A percentile compares a stretch with the other conserved stretches of the same genome.
Evolutionary conservation across 1,140 invertebrate genomes (phyloP).

Genomic region (Teleopsis dalmanni): DNA sequence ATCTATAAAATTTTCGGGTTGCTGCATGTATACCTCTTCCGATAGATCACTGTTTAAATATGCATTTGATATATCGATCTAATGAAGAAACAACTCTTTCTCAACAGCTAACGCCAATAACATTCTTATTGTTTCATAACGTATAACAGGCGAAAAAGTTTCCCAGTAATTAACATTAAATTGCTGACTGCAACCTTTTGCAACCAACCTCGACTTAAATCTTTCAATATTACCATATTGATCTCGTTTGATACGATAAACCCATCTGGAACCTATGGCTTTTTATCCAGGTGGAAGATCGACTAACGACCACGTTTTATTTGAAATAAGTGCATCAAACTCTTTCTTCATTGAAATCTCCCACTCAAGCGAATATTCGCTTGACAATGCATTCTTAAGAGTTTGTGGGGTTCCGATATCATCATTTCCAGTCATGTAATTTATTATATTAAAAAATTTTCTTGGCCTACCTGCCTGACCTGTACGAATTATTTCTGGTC

Average conservation of each 20-base stretch:
- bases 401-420: neutral
- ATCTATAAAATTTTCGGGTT: conserved; percentile 1
- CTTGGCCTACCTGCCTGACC: conserved; percentile 1
- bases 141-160: conserved; percentile 36
- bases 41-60: conserved; percentile 9
- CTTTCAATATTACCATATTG: conserved; percentile 14
- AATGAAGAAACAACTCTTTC: conserved; percentile 4
- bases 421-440: neutral
- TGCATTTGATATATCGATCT: conserved; percentile 7
- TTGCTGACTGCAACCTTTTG: conserved; percentile 31
- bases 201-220: conserved; percentile 45
- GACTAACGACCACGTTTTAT: conserved; percentile 19
- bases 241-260: conserved; percentile 17
- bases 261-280: conserved; percentile 21
- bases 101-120: conserved; percentile 20
- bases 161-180: conserved; percentile 36
- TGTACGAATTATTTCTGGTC: conserved; percentile 3
- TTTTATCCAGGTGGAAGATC: conserved; percentile 16
- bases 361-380: conserved; percentile 13
- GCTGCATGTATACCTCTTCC: conserved; percentile 13
- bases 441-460: conserved; percentile 5
- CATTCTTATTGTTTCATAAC: conserved; percentile 26
- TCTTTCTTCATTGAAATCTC: conserved; percentile 18
- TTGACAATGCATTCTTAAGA: conserved; percentile 16
- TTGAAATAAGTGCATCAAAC: conserved; percentile 10